These are phyloP conservation scores for Polydrusus cervinus DNA, from an alignment of 2,888 invertebrate species.

Conservation along the genomic window DNA sequence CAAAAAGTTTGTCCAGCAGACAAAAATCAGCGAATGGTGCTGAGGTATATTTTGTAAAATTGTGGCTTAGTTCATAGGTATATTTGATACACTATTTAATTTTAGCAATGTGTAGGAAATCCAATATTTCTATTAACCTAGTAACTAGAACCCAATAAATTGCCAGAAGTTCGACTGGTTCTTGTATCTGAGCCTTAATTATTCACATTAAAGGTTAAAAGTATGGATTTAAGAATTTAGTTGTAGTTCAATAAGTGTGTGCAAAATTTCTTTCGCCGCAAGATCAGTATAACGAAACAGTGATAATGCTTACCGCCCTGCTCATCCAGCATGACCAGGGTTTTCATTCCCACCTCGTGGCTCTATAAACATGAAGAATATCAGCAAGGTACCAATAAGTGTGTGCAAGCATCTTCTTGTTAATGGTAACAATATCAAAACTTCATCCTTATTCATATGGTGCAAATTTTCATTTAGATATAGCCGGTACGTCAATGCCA, in stretches of 20 bases:
- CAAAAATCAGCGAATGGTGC: too few relatives aligned
- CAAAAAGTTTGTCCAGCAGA: too few relatives aligned
- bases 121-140: too few relatives aligned
- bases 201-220: too few relatives aligned
- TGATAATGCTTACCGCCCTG: slow-evolving; percentile 97
- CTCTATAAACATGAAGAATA: slow-evolving; percentile 86
- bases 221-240: background rate
- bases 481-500: slow-evolving; percentile 2
- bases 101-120: too few relatives aligned
- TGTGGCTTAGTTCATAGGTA: too few relatives aligned
- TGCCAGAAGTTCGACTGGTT: too few relatives aligned
- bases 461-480: slow-evolving; percentile 7
- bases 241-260: slow-evolving; percentile 5
- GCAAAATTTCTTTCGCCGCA: slow-evolving; percentile 45
- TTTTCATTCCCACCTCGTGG: slow-evolving; percentile 99
- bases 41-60: too few relatives aligned
- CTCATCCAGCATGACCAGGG: slow-evolving; percentile 99
- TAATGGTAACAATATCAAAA: slow-evolving; percentile 17
- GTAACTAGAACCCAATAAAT: too few relatives aligned
- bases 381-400: slow-evolving; percentile 56
- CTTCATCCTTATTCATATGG: slow-evolving; percentile 17
- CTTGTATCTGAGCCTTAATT: too few relatives aligned
- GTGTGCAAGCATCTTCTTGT: slow-evolving; percentile 30
- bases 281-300: slow-evolving; percentile 34
- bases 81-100: too few relatives aligned